phyloP scores from a whole-genome alignment of 2,113 vertebrate genomes.

The Carassius carassius region DNA sequence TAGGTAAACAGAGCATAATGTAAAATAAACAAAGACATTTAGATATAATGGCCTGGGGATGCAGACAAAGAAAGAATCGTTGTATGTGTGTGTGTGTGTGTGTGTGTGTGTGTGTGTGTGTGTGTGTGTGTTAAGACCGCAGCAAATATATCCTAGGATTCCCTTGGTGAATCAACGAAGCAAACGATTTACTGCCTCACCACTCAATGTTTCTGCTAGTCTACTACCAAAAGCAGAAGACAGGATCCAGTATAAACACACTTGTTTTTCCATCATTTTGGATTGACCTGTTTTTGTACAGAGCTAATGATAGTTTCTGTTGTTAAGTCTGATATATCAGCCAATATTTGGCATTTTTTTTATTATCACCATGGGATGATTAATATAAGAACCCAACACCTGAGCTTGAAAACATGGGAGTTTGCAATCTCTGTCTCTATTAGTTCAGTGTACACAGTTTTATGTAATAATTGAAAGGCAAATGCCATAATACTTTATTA shows the following conservation, averaged over 20 bases:
- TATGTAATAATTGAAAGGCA: too few relatives aligned
- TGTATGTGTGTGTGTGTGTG: not conserved
- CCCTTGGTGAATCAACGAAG: slow-evolving; percentile 67
- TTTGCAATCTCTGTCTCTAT: too few relatives aligned
- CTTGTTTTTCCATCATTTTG: slow-evolving; percentile 27
- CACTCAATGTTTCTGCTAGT: slow-evolving; percentile 36
- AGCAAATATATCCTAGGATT: slow-evolving; percentile 40
- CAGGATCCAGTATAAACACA: not conserved
- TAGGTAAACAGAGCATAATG: slow-evolving; percentile 9
- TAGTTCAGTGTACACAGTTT: too few relatives aligned
- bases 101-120: not conserved
- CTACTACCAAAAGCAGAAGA: slow-evolving; percentile 44
- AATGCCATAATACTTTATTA: too few relatives aligned
- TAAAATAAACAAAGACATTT: slow-evolving; percentile 7
- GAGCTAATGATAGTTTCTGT: not conserved
- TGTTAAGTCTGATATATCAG: too few relatives aligned
- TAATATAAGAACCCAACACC: too few relatives aligned
- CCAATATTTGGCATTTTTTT: too few relatives aligned
- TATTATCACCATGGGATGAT: too few relatives aligned
- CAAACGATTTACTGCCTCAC: slow-evolving; percentile 61
- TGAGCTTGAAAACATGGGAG: too few relatives aligned
- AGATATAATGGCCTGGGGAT: slow-evolving; percentile 9
- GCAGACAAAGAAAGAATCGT: not conserved
- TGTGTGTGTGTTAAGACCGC: slow-evolving; percentile 4
- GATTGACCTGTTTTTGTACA: not conserved